Evolutionary conservation across 2,113 vertebrate genomes (phyloP).

Genomic region (Jacana jacana): DNA sequence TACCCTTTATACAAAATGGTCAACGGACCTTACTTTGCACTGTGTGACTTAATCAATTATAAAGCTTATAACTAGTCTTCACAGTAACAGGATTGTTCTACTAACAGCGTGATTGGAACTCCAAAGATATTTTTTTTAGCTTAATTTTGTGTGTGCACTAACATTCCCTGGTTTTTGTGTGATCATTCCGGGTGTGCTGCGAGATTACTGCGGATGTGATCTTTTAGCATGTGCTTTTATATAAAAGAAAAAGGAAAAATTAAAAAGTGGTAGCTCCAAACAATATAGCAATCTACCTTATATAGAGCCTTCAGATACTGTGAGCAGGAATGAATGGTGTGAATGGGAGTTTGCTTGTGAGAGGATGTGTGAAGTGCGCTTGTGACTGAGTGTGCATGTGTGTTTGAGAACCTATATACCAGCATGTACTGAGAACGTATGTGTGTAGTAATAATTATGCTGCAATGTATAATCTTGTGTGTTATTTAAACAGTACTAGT

Average conservation of each 20-base stretch:
- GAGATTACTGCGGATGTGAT: slow-evolving; percentile 83
- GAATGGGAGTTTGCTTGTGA: slow-evolving; percentile 62
- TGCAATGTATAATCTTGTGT: slow-evolving; percentile 86
- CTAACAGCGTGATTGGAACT: slow-evolving; percentile 87
- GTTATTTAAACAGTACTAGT: slow-evolving; percentile 93
- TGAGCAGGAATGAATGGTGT: slow-evolving; percentile 74
- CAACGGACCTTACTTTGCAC: slow-evolving; percentile 84
- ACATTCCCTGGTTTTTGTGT: slow-evolving; percentile 88
- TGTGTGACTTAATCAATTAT: slow-evolving; percentile 85
- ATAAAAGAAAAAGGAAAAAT: slow-evolving; percentile 51
- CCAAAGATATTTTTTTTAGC: slow-evolving; percentile 87
- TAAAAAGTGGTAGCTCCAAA: slow-evolving; percentile 77
- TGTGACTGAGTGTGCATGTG: background rate
- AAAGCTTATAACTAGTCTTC: slow-evolving; percentile 84
- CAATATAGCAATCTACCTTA: slow-evolving; percentile 86
- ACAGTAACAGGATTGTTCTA: slow-evolving; percentile 83
- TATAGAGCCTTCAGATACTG: slow-evolving; percentile 89
- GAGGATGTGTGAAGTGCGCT: background rate
- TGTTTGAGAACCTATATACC: slow-evolving; percentile 78
- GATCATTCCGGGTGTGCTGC: slow-evolving; percentile 85
- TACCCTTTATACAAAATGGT: slow-evolving; percentile 83
- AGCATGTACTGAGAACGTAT: slow-evolving; percentile 82
- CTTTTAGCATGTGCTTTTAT: slow-evolving; percentile 88
- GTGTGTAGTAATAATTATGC: slow-evolving; percentile 87
- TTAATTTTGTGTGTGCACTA: slow-evolving; percentile 86